Evolutionary conservation across 1,140 invertebrate species (phyloP), one percentile per base, ranked within the genome.

Genomic region (Drosophila ogumai): DNA sequence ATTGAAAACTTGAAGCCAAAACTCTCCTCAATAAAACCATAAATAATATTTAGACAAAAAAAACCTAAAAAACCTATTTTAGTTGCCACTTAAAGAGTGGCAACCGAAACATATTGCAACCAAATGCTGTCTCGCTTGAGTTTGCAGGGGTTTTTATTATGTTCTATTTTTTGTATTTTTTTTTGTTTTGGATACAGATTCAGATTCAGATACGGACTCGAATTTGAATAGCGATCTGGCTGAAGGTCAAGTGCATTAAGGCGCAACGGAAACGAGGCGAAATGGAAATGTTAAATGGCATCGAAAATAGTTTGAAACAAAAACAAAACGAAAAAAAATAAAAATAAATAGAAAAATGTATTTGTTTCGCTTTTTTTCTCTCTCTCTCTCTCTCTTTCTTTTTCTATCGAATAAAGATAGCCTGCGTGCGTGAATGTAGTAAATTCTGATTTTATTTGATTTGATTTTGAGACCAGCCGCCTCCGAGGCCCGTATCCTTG

Each of bases 221-320:
- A 22, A 59, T 68, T 68, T 28, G 28, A 41, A 57, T 55, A 55
- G 52, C 52, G 52, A 55, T 68, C 66, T 56, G 40, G 19, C 49
- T 73, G 82, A 87, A 88, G 84, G 84, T 87, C 84, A 87, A 84
- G 84, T 88, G 84, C 84, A 87, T 88, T 88, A 88, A 84, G 84
- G 84, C 82, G 84, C 85, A 86, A 86, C 82, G 82, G 82, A 86
- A 86, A 81, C 60, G 65, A 59, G 61, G 17, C 63, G 32, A 66
- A 56, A 66, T 41, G 74, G 81, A 86, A 86, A 86, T 86, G 82
- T 72, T 79, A 77, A 81, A 76, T 69, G 76, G 57, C 80, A 79
- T 73, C 58, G 72, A 64, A 84, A 78, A 82, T 82, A 79, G 81
- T 55, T 55, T 1, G 34, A 38, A 60, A 54, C 25, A 60, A 43